Evolutionary conservation across 2,113 vertebrate species (phyloP).

Genomic region (Telmatochromis sp.): DNA sequence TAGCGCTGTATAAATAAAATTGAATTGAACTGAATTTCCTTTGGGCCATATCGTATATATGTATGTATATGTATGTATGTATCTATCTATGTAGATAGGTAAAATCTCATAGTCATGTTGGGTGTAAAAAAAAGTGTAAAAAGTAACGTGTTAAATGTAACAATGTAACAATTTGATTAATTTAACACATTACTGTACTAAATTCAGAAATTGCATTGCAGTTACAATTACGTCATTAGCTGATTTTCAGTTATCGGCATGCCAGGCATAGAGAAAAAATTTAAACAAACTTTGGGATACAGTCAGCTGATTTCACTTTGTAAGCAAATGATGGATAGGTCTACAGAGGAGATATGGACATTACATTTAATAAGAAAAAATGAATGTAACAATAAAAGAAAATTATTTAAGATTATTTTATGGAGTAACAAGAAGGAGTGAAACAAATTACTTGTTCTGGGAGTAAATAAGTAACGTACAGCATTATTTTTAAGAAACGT

Average conservation of each 20-base stretch:
- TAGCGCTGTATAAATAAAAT: neutral
- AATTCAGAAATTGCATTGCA: neutral
- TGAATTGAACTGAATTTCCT: neutral
- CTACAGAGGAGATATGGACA: neutral
- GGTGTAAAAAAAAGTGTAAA: neutral
- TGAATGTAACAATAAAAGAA: neutral
- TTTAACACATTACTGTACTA: neutral
- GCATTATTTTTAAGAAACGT: neutral
- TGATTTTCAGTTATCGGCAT: accelerated
- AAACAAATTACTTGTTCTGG: neutral
- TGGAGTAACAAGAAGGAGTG: neutral
- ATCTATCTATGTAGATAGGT: neutral
- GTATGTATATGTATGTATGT: too few species aligned
- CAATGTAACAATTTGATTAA: neutral
- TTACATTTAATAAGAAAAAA: neutral
- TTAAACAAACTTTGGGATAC: neutral
- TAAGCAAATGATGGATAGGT: neutral
- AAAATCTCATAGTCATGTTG: neutral
- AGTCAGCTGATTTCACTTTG: neutral
- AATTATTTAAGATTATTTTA: neutral
- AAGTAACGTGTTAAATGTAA: neutral
- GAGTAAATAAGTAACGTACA: neutral
- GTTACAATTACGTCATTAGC: neutral
- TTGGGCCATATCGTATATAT: neutral
- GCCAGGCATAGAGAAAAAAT: neutral